Conservation (phyloP, 1,140 invertebrate genomes). For the Leptestheria dahalacensis region DNA sequence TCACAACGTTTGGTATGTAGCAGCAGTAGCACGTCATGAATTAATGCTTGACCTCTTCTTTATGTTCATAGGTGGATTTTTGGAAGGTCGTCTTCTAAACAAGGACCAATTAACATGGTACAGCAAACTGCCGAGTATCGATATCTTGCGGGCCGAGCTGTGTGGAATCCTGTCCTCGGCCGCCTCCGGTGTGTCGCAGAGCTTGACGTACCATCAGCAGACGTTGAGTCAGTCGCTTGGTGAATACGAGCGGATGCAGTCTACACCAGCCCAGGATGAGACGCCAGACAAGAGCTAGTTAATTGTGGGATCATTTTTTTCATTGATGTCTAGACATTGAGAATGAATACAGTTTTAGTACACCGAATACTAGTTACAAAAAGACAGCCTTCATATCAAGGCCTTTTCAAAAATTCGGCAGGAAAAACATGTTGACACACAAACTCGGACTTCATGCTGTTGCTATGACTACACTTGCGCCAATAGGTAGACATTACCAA, state of each 20-base stretch:
- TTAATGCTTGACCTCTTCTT: neutral
- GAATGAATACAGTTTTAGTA: neutral
- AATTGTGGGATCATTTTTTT: neutral
- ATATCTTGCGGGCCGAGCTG: slow-evolving; percentile 4
- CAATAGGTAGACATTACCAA: too few relatives aligned
- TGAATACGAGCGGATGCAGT: neutral
- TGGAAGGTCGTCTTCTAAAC: slow-evolving; percentile 9
- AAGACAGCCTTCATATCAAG: too few relatives aligned
- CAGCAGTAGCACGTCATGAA: too few relatives aligned
- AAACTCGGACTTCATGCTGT: too few relatives aligned
- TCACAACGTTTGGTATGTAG: too few relatives aligned
- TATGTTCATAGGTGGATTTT: slow-evolving; percentile 9
- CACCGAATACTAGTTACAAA: too few relatives aligned
- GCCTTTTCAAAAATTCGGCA: too few relatives aligned
- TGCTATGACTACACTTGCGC: too few relatives aligned
- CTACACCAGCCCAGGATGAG: neutral
- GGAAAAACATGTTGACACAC: too few relatives aligned
- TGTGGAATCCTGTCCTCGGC: neutral
- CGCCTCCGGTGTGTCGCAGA: slow-evolving; percentile 8
- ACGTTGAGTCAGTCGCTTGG: neutral
- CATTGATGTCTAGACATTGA: neutral
- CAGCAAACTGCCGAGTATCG: slow-evolving; percentile 12
- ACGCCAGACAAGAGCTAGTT: neutral
- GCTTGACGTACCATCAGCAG: slow-evolving; percentile 7
- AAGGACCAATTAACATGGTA: slow-evolving; percentile 11